Evolutionary conservation across 1,140 invertebrate species (phyloP).

Genomic region (Brachionus rubens): DNA sequence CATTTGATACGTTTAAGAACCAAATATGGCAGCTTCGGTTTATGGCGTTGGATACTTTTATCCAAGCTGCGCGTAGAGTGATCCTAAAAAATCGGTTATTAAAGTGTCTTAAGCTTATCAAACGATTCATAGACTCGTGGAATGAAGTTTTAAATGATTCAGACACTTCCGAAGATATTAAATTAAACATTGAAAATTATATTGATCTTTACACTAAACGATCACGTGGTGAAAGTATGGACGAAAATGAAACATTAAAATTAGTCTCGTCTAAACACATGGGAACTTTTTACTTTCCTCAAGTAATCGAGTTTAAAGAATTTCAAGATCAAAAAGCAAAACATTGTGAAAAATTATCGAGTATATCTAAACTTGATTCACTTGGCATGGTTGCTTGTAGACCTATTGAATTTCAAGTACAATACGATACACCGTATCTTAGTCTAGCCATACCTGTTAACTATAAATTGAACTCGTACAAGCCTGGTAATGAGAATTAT

Average conservation of each 20-base stretch:
- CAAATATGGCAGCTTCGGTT: constrained; percentile 55
- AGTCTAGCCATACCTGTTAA: constrained; percentile 48
- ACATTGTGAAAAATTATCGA: constrained; percentile 39
- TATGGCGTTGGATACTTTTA: constrained; percentile 52
- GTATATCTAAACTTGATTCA: constrained; percentile 24
- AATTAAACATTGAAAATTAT: constrained; percentile 29
- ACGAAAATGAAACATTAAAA: neutral
- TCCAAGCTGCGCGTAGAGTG: constrained; percentile 57
- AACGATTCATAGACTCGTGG: constrained; percentile 31
- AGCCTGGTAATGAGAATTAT: neutral
- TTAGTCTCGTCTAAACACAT: neutral
- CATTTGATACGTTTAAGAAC: constrained; percentile 57
- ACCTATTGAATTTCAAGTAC: constrained; percentile 53
- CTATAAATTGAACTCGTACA: constrained; percentile 20
- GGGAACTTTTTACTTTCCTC: constrained; percentile 18
- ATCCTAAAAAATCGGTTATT: neutral
- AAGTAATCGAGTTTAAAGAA: constrained; percentile 37
- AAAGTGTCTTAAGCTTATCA: neutral
- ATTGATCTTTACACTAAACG: neutral
- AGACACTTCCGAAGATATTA: neutral
- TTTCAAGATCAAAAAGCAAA: constrained; percentile 44
- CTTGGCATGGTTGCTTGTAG: constrained; percentile 52
- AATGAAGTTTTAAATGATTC: constrained; percentile 27
- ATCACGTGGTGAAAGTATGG: neutral
- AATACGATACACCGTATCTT: constrained; percentile 56